These are phyloP conservation scores for Drosophila burlai DNA, from an alignment of 1,140 invertebrate species.

Conservation along the genomic window DNA sequence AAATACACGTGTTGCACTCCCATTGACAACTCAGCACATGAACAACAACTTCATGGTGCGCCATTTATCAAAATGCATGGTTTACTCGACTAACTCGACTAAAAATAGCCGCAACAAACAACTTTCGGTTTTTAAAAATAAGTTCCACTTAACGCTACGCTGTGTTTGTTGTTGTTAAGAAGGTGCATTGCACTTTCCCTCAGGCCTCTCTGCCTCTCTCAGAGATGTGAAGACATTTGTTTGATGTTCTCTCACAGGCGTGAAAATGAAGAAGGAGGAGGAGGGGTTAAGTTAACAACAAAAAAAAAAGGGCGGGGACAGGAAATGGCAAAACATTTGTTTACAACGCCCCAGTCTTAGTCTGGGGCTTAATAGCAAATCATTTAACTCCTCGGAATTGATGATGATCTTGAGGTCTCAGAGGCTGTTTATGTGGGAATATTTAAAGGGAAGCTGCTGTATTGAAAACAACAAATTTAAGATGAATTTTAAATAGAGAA, in stretches of 20 bases:
- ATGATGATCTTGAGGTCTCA: conserved; percentile 4
- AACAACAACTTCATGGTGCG: conserved; percentile 14
- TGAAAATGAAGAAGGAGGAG: neutral
- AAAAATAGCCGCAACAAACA: conserved; percentile 67
- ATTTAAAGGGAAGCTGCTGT: neutral
- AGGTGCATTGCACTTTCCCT: conserved; percentile 74
- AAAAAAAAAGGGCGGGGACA: conserved; percentile 16
- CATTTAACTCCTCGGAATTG: conserved; percentile 9
- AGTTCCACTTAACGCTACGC: conserved; percentile 38
- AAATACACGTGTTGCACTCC: conserved; percentile 37
- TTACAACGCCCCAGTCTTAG: conserved; percentile 13
- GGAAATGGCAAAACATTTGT: conserved; percentile 55
- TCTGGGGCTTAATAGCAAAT: conserved; percentile 14
- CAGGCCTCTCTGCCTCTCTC: conserved; percentile 2
- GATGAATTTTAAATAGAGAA: neutral
- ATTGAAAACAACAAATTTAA: neutral
- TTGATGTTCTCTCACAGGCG: conserved; percentile 29
- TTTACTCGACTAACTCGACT: conserved; percentile 16
- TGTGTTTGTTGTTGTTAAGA: conserved; percentile 14
- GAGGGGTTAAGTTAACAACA: neutral
- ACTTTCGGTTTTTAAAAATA: conserved; percentile 76
- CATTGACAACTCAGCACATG: conserved; percentile 32
- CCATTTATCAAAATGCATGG: conserved; percentile 40
- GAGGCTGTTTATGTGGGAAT: conserved; percentile 22
- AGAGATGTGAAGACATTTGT: conserved; percentile 42